A percentile compares a stretch with the other conserved stretches of the same genome.
Conservation (phyloP, 1,140 invertebrate species). For the Cotesia typhae region DNA sequence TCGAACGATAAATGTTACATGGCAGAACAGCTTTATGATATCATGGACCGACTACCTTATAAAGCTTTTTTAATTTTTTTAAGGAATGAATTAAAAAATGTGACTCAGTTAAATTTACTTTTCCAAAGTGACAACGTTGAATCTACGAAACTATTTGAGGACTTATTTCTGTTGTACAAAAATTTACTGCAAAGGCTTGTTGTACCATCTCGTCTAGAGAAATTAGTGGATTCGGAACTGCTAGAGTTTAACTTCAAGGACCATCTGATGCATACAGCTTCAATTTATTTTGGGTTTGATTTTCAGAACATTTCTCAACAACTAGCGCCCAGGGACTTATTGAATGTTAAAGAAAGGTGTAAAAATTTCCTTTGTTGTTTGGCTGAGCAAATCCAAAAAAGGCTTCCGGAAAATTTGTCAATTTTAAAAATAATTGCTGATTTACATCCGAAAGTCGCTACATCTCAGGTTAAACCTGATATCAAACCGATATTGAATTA, state of each 20-base stretch:
- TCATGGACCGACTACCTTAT: slow-evolving; percentile 18
- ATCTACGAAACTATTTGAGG: slow-evolving; percentile 3
- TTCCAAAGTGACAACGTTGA: slow-evolving; percentile 39
- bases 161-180: slow-evolving; percentile 12
- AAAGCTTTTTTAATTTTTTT: slow-evolving; percentile 39
- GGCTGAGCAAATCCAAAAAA: slow-evolving; percentile 15
- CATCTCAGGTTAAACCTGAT: slow-evolving; percentile 41
- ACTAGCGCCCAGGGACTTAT: background rate
- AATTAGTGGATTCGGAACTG: slow-evolving; percentile 1
- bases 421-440: slow-evolving; percentile 38
- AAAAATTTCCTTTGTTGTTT: slow-evolving; percentile 23
- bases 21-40: slow-evolving; percentile 26
- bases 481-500: slow-evolving; percentile 40
- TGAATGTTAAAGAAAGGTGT: slow-evolving; percentile 34
- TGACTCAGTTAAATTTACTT: slow-evolving; percentile 35
- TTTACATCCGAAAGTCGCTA: slow-evolving; percentile 46
- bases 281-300: slow-evolving; percentile 32
- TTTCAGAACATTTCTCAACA: slow-evolving; percentile 18
- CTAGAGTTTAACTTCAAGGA: slow-evolving; percentile 18
- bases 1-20: slow-evolving; percentile 32
- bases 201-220: slow-evolving; percentile 25
- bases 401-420: slow-evolving; percentile 24
- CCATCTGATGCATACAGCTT: slow-evolving; percentile 18
- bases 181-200: slow-evolving; percentile 24
- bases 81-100: slow-evolving; percentile 27